A percentile compares a stretch with the other conserved stretches of the same genome.
phyloP scores from a whole-genome alignment of 2,888 invertebrate genomes.

The Leucoma salicis region DNA sequence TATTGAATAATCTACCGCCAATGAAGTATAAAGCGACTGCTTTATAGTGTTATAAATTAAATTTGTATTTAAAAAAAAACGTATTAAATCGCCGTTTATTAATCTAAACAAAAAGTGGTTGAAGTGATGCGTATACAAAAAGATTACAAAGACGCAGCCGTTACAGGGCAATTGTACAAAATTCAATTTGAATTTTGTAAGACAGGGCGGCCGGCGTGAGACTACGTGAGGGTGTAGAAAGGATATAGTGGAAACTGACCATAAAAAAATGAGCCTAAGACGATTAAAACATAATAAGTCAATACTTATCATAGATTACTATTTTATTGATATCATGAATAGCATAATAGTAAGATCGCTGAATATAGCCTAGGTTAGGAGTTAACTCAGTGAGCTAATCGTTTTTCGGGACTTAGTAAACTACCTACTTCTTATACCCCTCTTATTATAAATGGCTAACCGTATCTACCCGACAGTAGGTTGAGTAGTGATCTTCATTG shows the following conservation, averaged over 20 bases:
- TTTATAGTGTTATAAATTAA: constrained; percentile 22
- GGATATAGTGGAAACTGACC: not conserved
- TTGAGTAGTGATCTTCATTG: too few relatives aligned
- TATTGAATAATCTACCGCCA: constrained; percentile 24
- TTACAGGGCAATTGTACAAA: constrained; percentile 57
- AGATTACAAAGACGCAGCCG: constrained; percentile 50
- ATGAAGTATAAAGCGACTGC: too few relatives aligned
- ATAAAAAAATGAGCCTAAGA: not conserved
- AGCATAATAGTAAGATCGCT: too few relatives aligned
- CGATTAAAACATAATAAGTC: not conserved
- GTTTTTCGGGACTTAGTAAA: too few relatives aligned
- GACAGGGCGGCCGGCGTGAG: constrained; percentile 2
- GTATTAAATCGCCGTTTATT: constrained; percentile 26
- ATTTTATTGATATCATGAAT: too few relatives aligned
- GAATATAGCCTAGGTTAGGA: too few relatives aligned
- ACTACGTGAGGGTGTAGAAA: not conserved
- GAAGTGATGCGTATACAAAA: constrained; percentile 34
- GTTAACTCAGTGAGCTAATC: too few relatives aligned
- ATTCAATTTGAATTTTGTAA: constrained; percentile 61
- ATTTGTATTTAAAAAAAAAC: constrained; percentile 20
- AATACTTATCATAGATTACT: not conserved
- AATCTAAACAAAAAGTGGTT: constrained; percentile 33
- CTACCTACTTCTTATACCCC: too few relatives aligned
- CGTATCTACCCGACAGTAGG: too few relatives aligned
- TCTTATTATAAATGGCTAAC: too few relatives aligned